Base-by-base conservation (phyloP, 2,888 invertebrate species). In the Drosophila meridionalis region DNA sequence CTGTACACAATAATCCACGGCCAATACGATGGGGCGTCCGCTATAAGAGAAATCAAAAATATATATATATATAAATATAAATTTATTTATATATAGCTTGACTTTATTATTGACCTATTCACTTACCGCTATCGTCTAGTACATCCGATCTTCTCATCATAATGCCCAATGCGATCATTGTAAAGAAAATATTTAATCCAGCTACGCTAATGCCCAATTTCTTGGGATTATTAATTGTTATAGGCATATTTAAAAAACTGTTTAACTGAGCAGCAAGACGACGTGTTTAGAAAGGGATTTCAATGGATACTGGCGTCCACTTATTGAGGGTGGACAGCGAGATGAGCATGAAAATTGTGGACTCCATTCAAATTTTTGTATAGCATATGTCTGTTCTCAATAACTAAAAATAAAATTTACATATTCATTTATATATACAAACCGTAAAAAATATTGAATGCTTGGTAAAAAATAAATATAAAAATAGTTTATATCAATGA, bases 341-440 rank as follows among this genome's bases (percentile, higher is more conserved):
- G 55, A 55, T 55, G 36, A 40, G 38, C 55, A 38, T 12, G 55
- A 55, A 28, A 28, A 8, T 12, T 57, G 57, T 57, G 57, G 57
- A 57, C 30, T 40, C 43, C 34, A 57, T 57, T 32, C 40, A 43
- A 57, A 57, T 43, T 34, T 26, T 40, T 7, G 3, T 20, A 32
- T 14, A n/a, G 4, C 28, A 28, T 50, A 20, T 11, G 30, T 40
- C 32, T 20, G 32, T 43, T 20, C 43, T 34, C 40, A 40, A 40
- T 30, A 30, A 30, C 55, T 55, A 55, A 40, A 55, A 55, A 55
- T 55, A 55, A n/a, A 4, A 38, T 12, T 42, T 42, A n/a, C 7
- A 42, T 42, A 42, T 42, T 5, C 42, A 42, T 7, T n/a, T 40
- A 38, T 14, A 30, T 38, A 40, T 55, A 38, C 28, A 55, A 28